Evolutionary conservation across 2,113 vertebrate species (phyloP).

Genomic region (Phasianus colchicus): DNA sequence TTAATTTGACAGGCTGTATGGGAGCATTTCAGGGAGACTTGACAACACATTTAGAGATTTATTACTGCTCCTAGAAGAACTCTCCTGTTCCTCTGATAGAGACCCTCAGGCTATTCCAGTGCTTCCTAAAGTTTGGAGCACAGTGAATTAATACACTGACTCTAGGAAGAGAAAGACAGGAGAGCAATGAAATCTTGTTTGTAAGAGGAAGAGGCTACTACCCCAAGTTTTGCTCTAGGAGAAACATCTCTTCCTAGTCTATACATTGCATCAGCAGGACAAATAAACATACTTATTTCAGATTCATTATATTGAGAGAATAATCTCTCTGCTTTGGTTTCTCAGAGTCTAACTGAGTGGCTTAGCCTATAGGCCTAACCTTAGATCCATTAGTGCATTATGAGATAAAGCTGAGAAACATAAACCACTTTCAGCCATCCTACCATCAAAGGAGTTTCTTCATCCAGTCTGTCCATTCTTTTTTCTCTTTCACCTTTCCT

Average conservation of each 20-base stretch:
- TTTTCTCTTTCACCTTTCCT: neutral
- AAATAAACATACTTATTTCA: neutral
- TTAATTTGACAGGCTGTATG: neutral
- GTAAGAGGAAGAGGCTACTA: neutral
- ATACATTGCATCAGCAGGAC: neutral
- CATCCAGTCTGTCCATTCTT: neutral
- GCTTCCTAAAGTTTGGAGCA: neutral
- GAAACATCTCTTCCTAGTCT: neutral
- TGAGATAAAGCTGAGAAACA: constrained; percentile 7
- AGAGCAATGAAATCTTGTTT: neutral
- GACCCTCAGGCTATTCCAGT: neutral
- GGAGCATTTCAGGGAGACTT: neutral
- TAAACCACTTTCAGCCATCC: neutral
- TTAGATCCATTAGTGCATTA: neutral
- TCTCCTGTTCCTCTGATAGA: neutral
- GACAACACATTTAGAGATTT: neutral
- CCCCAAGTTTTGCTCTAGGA: neutral
- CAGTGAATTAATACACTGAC: neutral
- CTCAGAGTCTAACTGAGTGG: neutral
- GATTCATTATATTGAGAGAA: neutral
- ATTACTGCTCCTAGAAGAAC: neutral
- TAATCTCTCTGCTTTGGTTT: constrained; percentile 14
- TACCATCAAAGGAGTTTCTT: neutral
- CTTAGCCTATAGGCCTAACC: neutral
- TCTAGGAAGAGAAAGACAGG: neutral